Percentiles rank a stretch among this genome's conserved stretches.
These are phyloP conservation scores for Chelmon rostratus DNA, from an alignment of 2,797 vertebrate genomes.

Conservation along the genomic window DNA sequence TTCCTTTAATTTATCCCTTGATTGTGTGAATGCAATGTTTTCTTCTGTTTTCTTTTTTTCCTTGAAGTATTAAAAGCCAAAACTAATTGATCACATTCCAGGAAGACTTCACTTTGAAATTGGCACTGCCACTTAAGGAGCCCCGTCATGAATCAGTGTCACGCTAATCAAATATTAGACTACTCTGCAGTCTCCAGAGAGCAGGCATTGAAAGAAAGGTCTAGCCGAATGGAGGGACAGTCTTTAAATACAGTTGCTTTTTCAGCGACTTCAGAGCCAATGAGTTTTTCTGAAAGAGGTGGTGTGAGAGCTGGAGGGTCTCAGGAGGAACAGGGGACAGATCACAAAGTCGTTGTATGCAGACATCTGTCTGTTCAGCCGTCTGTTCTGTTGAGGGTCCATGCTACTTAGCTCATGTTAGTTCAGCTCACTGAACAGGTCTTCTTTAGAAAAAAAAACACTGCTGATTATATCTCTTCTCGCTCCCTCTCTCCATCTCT, in stretches of 20 bases:
- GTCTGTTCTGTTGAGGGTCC: constrained; percentile 38
- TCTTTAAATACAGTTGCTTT: constrained; percentile 46
- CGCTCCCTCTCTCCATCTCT: constrained; percentile 16
- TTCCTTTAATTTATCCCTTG: not conserved
- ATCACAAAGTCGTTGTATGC: constrained; percentile 30
- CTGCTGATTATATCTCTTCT: constrained; percentile 37
- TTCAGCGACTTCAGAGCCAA: constrained; percentile 20
- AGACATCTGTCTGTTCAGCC: constrained; percentile 55
- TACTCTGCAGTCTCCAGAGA: constrained; percentile 61
- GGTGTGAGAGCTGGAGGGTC: not conserved
- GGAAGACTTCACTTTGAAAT: constrained; percentile 41
- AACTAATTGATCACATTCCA: constrained; percentile 38
- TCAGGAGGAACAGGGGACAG: not conserved
- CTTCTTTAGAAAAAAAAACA: constrained; percentile 9
- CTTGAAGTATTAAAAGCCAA: constrained; percentile 31
- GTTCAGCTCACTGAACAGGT: constrained; percentile 54
- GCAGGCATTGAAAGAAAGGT: constrained; percentile 37
- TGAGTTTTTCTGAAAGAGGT: constrained; percentile 5
- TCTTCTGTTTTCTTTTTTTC: no score
- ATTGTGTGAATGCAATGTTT: not conserved
- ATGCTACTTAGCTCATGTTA: constrained; percentile 46
- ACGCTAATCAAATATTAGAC: constrained; percentile 65
- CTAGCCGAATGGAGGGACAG: constrained; percentile 15
- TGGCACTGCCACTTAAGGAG: constrained; percentile 38
- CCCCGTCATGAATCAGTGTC: constrained; percentile 65